Evolutionary conservation across 2,888 invertebrate genomes (phyloP), one percentile per base, ranked within the genome.

Genomic region (Plemyria rubiginata): DNA sequence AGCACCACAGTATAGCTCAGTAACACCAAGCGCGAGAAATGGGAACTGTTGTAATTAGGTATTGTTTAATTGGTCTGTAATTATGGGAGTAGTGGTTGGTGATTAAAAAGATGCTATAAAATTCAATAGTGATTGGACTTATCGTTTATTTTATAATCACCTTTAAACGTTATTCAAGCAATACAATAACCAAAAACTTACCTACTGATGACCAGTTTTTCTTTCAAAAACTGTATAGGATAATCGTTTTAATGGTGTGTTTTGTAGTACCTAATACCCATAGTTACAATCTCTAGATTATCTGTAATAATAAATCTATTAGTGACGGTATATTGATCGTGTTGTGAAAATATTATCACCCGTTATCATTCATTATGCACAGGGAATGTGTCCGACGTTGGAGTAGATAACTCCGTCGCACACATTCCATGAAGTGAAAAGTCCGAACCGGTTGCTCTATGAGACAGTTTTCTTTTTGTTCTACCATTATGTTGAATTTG

Each of bases 1-100:
- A n/a, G n/a, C n/a, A n/a, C n/a, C n/a, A n/a, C n/a, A n/a, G n/a
- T n/a, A n/a, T n/a, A n/a, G n/a, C n/a, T n/a, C n/a, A 13, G 16
- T 9, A 51, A 16, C 45, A 45, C 16, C 46, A 55, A 49, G 29
- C 36, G 45, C 16, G 9, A 11, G 8, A 54, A 13, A 4, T 38
- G 36, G 11, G 48, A 60, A 64, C 62, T 59, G 67, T 66, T 64
- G 50, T 67, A 66, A 67, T 67, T 65, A n/a, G n/a, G n/a, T n/a
- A 50, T 40, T 9, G 28, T 60, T 54, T 66, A 65, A 69, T 68
- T 64, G 60, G 13, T 50, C 43, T 45, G 36, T 50, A 58, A 58
- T 48, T 58, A 32, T 6, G 11, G 28, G 36, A 43, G 43, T 43
- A 45, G 45, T 45, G 11, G 8, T 36, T 8, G 16, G 16, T 15